A percentile compares a stretch with the other conserved stretches of the same genome.
These are phyloP conservation scores for Uria lomvia DNA, from an alignment of 2,113 vertebrate species.

Conservation along the genomic window DNA sequence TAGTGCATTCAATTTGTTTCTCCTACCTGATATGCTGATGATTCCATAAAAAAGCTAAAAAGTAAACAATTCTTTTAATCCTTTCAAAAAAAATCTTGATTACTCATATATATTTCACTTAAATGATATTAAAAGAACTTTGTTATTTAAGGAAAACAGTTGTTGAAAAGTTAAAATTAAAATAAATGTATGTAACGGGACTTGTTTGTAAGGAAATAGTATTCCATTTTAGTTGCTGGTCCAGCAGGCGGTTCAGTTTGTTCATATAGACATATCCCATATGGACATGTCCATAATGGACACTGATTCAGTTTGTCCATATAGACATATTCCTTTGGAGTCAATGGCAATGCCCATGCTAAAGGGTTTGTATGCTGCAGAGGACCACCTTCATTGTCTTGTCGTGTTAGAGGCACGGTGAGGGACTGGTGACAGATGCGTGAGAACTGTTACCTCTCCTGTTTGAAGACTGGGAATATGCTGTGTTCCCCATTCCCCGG, in stretches of 20 bases:
- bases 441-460: neutral
- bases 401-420: neutral
- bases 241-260: neutral
- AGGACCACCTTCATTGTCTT: neutral
- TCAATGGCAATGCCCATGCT: neutral
- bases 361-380: rapidly evolving
- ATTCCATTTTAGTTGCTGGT: neutral
- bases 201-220: neutral
- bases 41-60: neutral
- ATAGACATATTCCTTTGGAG: neutral
- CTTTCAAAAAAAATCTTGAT: neutral
- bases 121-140: neutral
- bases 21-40: neutral
- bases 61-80: rapidly evolving
- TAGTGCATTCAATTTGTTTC: neutral
- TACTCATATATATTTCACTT: neutral
- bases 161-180: neutral
- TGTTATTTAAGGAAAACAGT: neutral
- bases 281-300: rapidly evolving
- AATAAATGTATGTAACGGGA: neutral
- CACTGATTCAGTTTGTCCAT: neutral
- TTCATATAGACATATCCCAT: neutral
- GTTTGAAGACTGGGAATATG: neutral
- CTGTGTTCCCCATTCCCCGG: neutral
- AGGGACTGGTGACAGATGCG: rapidly evolving